Conservation (phyloP, 2,113 vertebrate species). For the Grus americana region DNA sequence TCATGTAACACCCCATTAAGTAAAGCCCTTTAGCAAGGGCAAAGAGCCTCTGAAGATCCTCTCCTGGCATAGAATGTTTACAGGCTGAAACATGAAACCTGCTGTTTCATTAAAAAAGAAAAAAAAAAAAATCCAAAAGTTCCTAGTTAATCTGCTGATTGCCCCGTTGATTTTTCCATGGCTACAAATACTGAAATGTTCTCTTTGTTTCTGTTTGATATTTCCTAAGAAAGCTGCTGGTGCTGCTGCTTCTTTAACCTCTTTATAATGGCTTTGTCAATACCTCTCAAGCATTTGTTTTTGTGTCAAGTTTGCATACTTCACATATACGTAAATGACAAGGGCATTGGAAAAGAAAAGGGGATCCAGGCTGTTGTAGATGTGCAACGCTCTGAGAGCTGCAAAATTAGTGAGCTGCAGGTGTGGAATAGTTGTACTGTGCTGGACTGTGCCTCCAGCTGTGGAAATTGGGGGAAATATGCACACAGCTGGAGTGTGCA, state of each 20-base stretch:
- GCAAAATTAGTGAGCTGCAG: not conserved
- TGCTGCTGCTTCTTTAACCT: not conserved
- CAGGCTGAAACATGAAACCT: not conserved
- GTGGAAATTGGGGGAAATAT: not conserved
- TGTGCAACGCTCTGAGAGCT: not conserved
- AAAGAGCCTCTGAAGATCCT: slow-evolving; percentile 21
- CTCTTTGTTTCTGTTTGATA: not conserved
- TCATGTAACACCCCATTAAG: slow-evolving; percentile 51
- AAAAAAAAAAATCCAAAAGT: not conserved
- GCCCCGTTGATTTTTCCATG: not conserved
- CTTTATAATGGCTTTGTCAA: not conserved
- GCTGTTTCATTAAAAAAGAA: not conserved
- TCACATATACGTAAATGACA: not conserved
- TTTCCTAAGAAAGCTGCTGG: not conserved
- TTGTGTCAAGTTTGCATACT: not conserved
- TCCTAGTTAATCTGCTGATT: not conserved
- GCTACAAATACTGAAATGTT: not conserved
- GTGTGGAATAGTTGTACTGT: not conserved
- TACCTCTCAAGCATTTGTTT: not conserved
- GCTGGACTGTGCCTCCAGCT: not conserved
- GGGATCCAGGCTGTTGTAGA: not conserved
- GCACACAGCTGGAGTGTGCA: not conserved
- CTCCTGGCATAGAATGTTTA: not conserved
- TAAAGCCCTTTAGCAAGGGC: slow-evolving; percentile 60
- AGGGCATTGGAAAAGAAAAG: not conserved